These are phyloP conservation scores for Aradophagus sp. DNA, from an alignment of 1,140 invertebrate genomes.

Conservation along the genomic window DNA sequence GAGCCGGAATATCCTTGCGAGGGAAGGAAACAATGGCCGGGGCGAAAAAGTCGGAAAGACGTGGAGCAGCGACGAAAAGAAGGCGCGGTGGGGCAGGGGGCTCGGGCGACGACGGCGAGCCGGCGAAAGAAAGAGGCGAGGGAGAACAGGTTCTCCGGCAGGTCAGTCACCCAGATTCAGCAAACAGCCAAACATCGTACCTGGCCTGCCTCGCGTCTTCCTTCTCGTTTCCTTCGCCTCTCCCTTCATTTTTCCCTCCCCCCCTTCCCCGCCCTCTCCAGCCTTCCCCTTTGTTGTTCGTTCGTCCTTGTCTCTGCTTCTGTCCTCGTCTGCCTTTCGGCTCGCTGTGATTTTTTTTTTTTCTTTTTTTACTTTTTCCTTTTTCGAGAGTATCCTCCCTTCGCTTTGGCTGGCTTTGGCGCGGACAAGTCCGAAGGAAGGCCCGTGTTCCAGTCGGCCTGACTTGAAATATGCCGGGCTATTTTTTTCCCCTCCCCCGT, in stretches of 20 bases:
- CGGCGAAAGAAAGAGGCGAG: conserved; percentile 44
- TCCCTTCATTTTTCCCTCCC: conserved; percentile 28
- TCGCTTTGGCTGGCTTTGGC: conserved; percentile 25
- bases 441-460: conserved; percentile 25
- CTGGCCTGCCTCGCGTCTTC: conserved; percentile 37
- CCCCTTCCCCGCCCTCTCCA: conserved; percentile 17
- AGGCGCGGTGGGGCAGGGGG: background rate
- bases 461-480: conserved; percentile 39
- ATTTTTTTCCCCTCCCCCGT: conserved; percentile 6
- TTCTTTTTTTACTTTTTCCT: too few species aligned
- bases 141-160: conserved; percentile 60
- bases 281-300: too few species aligned
- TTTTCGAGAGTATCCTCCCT: conserved; percentile 8
- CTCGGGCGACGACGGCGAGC: conserved; percentile 9
- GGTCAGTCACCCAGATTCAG: conserved; percentile 73
- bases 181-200: conserved; percentile 68
- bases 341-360: conserved; percentile 45
- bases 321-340: too few species aligned
- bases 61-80: background rate
- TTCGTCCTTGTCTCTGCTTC: too few species aligned
- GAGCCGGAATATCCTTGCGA: background rate
- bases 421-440: conserved; percentile 23
- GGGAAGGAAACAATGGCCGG: conserved; percentile 1
- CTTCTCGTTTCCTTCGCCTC: conserved; percentile 17
- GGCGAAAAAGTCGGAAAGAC: background rate